These are phyloP conservation scores for Gryllus longicercus DNA, from an alignment of 2,888 invertebrate species.

Conservation along the genomic window DNA sequence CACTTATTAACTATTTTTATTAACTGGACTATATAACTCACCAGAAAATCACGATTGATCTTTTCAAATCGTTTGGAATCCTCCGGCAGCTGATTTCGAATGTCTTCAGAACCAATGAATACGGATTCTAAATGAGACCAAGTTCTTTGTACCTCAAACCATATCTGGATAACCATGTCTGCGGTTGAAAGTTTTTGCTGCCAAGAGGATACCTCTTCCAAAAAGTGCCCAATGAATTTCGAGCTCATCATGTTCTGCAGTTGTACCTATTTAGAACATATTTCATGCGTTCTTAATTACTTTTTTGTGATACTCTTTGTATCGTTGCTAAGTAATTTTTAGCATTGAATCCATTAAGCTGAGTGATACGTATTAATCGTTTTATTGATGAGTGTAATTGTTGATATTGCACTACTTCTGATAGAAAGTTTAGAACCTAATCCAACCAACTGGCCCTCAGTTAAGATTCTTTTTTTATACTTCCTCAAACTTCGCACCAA, in stretches of 20 bases:
- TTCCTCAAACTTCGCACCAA: no score
- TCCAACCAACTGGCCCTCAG: no score
- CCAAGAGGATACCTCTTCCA: conserved; percentile 81
- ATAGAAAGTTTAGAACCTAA: no score
- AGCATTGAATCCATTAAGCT: no score
- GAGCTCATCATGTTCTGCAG: conserved; percentile 92
- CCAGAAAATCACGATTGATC: conserved; percentile 82
- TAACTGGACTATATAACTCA: conserved; percentile 38
- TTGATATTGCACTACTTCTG: no score
- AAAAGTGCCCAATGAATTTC: conserved; percentile 84
- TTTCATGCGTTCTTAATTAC: neutral
- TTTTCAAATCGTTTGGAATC: conserved; percentile 85
- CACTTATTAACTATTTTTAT: no score
- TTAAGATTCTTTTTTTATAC: no score
- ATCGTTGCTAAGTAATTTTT: no score
- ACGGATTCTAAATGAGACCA: conserved; percentile 95
- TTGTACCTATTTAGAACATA: conserved; percentile 52
- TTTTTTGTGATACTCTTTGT: no score
- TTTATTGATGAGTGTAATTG: no score
- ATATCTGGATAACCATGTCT: conserved; percentile 75
- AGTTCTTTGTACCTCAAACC: conserved; percentile 87
- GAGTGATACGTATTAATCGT: no score
- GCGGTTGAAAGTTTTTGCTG: conserved; percentile 83
- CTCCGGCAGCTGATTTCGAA: conserved; percentile 83
- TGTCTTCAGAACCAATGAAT: conserved; percentile 94